A percentile compares a stretch with the other conserved stretches of the same genome.
Conservation (phyloP, 2,888 invertebrate genomes). For the Tiphia femorata region DNA sequence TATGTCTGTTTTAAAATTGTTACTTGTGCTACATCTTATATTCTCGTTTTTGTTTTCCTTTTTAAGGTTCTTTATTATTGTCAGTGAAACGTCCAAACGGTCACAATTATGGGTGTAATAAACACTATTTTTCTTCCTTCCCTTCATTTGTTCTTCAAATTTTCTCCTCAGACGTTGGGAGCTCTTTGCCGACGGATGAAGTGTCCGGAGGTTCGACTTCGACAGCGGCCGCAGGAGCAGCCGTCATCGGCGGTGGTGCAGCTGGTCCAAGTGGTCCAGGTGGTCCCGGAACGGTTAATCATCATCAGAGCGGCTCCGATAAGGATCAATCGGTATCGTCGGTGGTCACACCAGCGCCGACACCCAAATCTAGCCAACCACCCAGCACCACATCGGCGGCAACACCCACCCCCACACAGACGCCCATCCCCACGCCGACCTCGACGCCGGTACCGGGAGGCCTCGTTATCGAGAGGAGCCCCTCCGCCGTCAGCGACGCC, state of each 20-base stretch:
- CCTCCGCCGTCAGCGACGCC: constrained; percentile 78
- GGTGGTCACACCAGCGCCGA: constrained; percentile 40
- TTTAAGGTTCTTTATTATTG: background rate
- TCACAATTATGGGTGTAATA: no score
- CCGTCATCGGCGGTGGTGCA: constrained; percentile 62
- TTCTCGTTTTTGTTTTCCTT: background rate
- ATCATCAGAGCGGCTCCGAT: constrained; percentile 51
- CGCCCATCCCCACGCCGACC: constrained; percentile 46
- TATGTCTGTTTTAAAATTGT: no score
- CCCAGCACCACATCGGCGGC: constrained; percentile 55
- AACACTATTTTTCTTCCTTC: background rate
- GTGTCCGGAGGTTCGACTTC: constrained; percentile 63
- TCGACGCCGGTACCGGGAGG: constrained; percentile 60
- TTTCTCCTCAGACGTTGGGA: constrained; percentile 55
- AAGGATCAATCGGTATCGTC: constrained; percentile 59
- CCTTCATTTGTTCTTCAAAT: background rate
- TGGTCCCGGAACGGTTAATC: constrained; percentile 37
- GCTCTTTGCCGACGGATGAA: constrained; percentile 64
- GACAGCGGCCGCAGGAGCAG: constrained; percentile 61
- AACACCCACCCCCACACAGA: constrained; percentile 41
- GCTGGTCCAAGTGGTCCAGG: constrained; percentile 35
- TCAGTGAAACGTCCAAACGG: background rate
- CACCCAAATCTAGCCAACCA: constrained; percentile 48
- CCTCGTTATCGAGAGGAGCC: constrained; percentile 66
- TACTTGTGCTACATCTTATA: no score